Evolutionary conservation across 2,888 invertebrate genomes (phyloP).

Genomic region (Drosophila demipolita): DNA sequence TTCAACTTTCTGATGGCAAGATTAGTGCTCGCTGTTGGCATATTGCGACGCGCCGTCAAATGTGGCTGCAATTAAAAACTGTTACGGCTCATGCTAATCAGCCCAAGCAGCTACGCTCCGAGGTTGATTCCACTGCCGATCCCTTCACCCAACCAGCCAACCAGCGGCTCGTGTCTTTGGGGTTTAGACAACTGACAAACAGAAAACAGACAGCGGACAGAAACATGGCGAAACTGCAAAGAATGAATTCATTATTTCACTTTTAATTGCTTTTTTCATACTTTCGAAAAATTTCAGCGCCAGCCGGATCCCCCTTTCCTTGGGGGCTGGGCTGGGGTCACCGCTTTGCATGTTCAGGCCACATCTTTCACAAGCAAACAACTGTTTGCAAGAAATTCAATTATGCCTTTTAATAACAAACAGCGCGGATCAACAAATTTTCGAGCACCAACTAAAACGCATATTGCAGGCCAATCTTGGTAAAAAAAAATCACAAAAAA

Average conservation of each 20-base stretch:
- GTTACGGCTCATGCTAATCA: slow-evolving; percentile 82
- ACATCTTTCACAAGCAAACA: slow-evolving; percentile 73
- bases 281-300: slow-evolving; percentile 76
- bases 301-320: slow-evolving; percentile 44
- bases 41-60: slow-evolving; percentile 71
- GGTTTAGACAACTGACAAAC: slow-evolving; percentile 21
- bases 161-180: slow-evolving; percentile 21
- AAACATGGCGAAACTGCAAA: slow-evolving; percentile 54
- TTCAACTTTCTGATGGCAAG: slow-evolving; percentile 74
- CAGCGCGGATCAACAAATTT: slow-evolving; percentile 58
- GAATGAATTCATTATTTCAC: slow-evolving; percentile 83
- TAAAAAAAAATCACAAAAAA: not conserved
- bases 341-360: slow-evolving; percentile 76
- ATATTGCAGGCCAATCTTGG: slow-evolving; percentile 24
- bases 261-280: slow-evolving; percentile 84
- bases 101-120: slow-evolving; percentile 57
- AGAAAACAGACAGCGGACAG: slow-evolving; percentile 32
- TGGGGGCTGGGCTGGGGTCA: slow-evolving; percentile 22
- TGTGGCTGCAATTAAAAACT: slow-evolving; percentile 83
- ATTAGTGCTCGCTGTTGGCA: slow-evolving; percentile 71
- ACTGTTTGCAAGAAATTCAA: slow-evolving; percentile 81
- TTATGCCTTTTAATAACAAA: slow-evolving; percentile 80
- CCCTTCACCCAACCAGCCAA: slow-evolving; percentile 64
- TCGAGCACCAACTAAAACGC: slow-evolving; percentile 32
- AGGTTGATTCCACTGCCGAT: slow-evolving; percentile 55